These are phyloP conservation scores for Oryzias celebensis DNA, from an alignment of 2,113 vertebrate species.

Conservation along the genomic window DNA sequence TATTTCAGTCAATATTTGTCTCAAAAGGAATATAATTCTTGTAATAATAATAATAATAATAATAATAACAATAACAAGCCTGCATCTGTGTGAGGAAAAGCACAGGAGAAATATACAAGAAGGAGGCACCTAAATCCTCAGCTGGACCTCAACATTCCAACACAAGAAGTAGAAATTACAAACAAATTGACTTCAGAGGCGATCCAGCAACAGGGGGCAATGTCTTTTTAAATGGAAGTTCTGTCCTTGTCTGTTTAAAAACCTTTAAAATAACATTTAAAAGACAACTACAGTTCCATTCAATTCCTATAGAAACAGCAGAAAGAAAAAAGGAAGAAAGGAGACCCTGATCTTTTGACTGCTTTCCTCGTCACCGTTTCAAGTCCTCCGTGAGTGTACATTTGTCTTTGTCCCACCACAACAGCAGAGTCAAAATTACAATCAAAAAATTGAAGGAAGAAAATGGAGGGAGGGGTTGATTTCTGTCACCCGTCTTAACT, in stretches of 20 bases:
- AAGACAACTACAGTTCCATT: constrained; percentile 90
- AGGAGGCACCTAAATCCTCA: constrained; percentile 90
- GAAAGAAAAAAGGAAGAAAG: constrained; percentile 65
- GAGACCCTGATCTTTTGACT: constrained; percentile 80
- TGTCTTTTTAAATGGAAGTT: constrained; percentile 61
- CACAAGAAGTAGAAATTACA: constrained; percentile 84
- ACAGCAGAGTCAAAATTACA: constrained; percentile 39
- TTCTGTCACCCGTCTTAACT: constrained; percentile 41
- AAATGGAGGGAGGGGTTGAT: background rate
- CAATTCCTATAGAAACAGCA: constrained; percentile 90
- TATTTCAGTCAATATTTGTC: constrained; percentile 86
- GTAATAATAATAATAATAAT: constrained; percentile 63
- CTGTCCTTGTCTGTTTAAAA: constrained; percentile 80
- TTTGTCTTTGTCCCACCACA: constrained; percentile 76
- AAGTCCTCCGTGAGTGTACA: constrained; percentile 61
- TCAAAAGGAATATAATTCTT: constrained; percentile 80
- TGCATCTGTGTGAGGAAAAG: constrained; percentile 87
- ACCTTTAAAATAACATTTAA: constrained; percentile 98
- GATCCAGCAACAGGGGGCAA: constrained; percentile 87
- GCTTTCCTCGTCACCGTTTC: constrained; percentile 33
- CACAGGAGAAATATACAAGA: constrained; percentile 89
- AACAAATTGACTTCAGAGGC: constrained; percentile 86
- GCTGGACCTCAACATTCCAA: constrained; percentile 87
- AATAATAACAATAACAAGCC: constrained; percentile 70
- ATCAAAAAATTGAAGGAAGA: constrained; percentile 41